phyloP scores from a whole-genome alignment of 2,797 vertebrate species.

The Chloroceryle amazona region DNA sequence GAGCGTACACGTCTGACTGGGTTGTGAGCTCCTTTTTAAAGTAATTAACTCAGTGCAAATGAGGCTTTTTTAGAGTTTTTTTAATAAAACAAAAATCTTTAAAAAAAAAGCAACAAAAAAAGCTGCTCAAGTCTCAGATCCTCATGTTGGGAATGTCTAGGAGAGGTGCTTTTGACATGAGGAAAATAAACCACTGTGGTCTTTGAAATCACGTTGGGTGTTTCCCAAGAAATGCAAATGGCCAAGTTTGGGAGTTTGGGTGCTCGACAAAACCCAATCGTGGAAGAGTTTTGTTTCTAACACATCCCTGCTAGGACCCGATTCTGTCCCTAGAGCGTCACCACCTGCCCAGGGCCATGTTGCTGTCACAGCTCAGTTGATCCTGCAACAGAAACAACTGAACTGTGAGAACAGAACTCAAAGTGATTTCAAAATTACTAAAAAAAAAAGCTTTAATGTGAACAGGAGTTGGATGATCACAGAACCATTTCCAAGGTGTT shows the following conservation, averaged over 20 bases:
- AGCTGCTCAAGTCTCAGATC: background rate
- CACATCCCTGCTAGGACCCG: fast-evolving
- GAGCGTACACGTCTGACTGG: constrained; percentile 84
- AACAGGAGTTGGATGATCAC: background rate
- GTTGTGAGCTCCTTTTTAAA: constrained; percentile 79
- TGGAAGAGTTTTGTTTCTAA: background rate
- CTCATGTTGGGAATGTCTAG: background rate
- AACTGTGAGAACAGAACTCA: background rate
- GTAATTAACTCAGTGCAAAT: constrained; percentile 82
- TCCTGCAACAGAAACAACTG: background rate
- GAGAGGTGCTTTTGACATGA: background rate
- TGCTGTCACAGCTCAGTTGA: background rate
- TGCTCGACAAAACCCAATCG: background rate
- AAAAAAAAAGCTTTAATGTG: background rate
- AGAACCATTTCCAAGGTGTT: background rate
- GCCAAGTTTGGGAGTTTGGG: background rate
- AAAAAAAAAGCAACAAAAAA: background rate
- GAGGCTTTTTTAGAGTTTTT: constrained; percentile 72
- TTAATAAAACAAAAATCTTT: constrained; percentile 2
- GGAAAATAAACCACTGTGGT: background rate
- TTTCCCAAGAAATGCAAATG: background rate
- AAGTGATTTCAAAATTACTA: fast-evolving
- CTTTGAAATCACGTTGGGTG: background rate
- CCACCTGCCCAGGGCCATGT: fast-evolving
- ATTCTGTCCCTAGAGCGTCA: background rate